Evolutionary conservation across 1,140 invertebrate species (phyloP).

Genomic region (Bicyclus anynana): DNA sequence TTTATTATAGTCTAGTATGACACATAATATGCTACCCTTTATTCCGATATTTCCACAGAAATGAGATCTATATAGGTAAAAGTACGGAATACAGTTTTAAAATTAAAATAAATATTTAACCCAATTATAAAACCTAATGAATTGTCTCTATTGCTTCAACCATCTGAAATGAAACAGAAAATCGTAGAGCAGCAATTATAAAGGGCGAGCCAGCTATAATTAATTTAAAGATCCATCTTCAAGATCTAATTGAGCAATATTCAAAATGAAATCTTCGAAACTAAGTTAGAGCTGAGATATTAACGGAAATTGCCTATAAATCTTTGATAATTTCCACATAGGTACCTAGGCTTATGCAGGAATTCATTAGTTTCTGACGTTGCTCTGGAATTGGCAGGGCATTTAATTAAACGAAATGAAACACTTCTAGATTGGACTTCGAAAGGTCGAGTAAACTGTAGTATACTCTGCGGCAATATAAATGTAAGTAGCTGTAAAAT

Average conservation of each 20-base stretch:
- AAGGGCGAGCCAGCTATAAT: slow-evolving; percentile 1
- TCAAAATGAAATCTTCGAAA: slow-evolving; percentile 27
- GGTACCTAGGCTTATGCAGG: slow-evolving; percentile 8
- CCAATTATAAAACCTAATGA: too few species aligned
- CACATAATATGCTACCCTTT: too few species aligned
- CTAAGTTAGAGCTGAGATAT: slow-evolving; percentile 34
- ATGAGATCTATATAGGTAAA: too few species aligned
- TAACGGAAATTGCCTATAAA: slow-evolving; percentile 50
- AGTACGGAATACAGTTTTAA: too few species aligned
- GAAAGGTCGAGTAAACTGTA: neutral
- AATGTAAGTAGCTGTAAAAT: too few species aligned
- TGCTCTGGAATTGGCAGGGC: neutral
- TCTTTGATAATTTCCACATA: slow-evolving; percentile 39
- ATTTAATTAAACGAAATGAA: slow-evolving; percentile 4
- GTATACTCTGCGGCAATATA: neutral
- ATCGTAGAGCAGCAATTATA: slow-evolving; percentile 2
- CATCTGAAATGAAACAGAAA: neutral
- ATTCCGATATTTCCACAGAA: too few species aligned
- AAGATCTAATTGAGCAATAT: slow-evolving; percentile 8
- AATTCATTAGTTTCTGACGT: slow-evolving; percentile 29
- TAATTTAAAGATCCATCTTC: slow-evolving; percentile 8
- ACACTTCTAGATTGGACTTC: neutral
- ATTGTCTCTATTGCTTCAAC: neutral
- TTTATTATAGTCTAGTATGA: too few species aligned
- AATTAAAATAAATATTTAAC: too few species aligned